Base-by-base conservation (phyloP, 2,113 vertebrate species). In the Microcebus griseorufus region DNA sequence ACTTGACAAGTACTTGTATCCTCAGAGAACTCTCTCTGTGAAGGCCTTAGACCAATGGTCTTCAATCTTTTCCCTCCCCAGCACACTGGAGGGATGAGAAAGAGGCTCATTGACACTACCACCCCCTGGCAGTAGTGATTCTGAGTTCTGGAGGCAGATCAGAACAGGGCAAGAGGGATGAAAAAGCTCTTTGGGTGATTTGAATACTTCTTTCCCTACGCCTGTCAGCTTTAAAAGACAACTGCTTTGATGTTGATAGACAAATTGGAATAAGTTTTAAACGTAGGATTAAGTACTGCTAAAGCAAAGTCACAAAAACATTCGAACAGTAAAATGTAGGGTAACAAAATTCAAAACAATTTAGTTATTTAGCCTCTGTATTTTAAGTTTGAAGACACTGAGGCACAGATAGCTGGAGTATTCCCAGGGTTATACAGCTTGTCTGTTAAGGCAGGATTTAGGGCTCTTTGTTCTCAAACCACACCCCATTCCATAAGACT, bases 201-300 rank as follows among this genome's bases (percentile, higher is more conserved):
- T 27, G n/a, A 82, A 79, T 75, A 72, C 6, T 37, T 88, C 55
- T 88, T n/a, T 78, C 37, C 37, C 29, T 4, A 53, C 16, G 53
- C 27, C 42, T 90, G 72, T 72, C 85, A 64, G 11, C 34, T 90
- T 88, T 79, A 88, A 94, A 97, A 72, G 60, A 75, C 25, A 92
- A 37, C n/a, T 75, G 29, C 27, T 79, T 76, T 64, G 60, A 27
- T 64, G 60, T 92, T 80, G 55, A 18, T 64, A 87, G 83, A 93
- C 60, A 78, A 88, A 6, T 72, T 79, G 16, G 12, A 93, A 95
- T 90, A 95, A 18, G 81, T 85, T 73, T 86, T 37, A 67, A 94
- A 91, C 79, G 48, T 62, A 72, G 1, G 29, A 82, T 70, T 76
- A 91, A 85, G 32, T n/a, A 51, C 18, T 83, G 27, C 80, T 23